Conservation (phyloP, 2,113 vertebrate species). For the Hippocampus comes region DNA sequence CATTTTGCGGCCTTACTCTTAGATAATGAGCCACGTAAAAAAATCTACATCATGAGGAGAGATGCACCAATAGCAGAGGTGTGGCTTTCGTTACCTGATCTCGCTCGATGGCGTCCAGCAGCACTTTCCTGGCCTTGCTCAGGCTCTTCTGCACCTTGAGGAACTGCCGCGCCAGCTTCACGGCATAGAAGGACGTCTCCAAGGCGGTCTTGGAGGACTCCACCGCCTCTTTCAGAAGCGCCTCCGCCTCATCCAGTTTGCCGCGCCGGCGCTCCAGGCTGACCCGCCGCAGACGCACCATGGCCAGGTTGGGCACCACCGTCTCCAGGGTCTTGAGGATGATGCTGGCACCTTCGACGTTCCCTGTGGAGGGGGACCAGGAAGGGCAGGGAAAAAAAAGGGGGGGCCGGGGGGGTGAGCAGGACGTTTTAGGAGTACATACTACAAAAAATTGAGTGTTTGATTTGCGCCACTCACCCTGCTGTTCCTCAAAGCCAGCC, state of each 20-base stretch:
- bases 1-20: background rate
- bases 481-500: slow-evolving; percentile 98
- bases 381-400: background rate
- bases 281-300: slow-evolving; percentile 91
- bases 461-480: slow-evolving; percentile 75
- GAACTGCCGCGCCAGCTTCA: slow-evolving; percentile 88
- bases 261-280: slow-evolving; percentile 93
- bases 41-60: no score
- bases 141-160: slow-evolving; percentile 90
- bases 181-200: slow-evolving; percentile 88
- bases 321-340: slow-evolving; percentile 87
- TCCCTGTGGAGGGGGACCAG: slow-evolving; percentile 66
- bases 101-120: slow-evolving; percentile 89
- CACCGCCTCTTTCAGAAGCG: slow-evolving; percentile 86
- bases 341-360: slow-evolving; percentile 85
- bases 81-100: slow-evolving; percentile 79
- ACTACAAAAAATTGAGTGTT: background rate
- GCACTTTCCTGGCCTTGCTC: slow-evolving; percentile 87
- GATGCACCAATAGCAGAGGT: background rate
- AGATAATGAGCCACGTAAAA: no score
- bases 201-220: slow-evolving; percentile 77
- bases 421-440: background rate
- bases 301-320: slow-evolving; percentile 82
- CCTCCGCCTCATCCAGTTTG: slow-evolving; percentile 87
- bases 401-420: no score